phyloP scores from a whole-genome alignment of 2,888 invertebrate genomes.

The Lordiphosa andalusiaca region DNA sequence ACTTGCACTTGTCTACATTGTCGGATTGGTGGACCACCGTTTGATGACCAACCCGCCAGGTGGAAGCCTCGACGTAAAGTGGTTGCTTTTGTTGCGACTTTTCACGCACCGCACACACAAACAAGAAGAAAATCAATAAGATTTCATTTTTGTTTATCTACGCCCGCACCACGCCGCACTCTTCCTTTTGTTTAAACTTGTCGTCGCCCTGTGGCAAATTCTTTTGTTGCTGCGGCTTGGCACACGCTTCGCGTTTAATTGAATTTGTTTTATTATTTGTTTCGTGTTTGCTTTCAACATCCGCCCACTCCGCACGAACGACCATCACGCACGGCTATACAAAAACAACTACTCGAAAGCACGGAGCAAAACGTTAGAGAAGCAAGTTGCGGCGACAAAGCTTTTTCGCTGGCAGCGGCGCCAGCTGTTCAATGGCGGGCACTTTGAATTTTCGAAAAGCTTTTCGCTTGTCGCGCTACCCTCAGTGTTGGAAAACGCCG shows the following conservation, averaged over 20 bases:
- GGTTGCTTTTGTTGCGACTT: constrained; percentile 42
- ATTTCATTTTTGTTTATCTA: constrained; percentile 19
- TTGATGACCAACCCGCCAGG: constrained; percentile 16
- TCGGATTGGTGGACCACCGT: constrained; percentile 8
- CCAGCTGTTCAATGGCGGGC: no score
- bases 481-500: no score
- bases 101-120: constrained; percentile 30
- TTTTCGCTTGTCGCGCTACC: no score
- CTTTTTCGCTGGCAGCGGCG: no score
- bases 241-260: constrained; percentile 5
- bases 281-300: constrained; percentile 1
- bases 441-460: no score
- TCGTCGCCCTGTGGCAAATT: constrained; percentile 1
- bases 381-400: no score
- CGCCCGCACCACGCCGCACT: background rate
- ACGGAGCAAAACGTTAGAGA: no score
- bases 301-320: constrained; percentile 1
- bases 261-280: constrained; percentile 5
- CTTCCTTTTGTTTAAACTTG: background rate
- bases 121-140: constrained; percentile 59
- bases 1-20: constrained; percentile 33
- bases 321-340: background rate
- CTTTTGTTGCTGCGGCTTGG: constrained; percentile 2
- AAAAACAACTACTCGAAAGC: no score
- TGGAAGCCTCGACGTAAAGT: constrained; percentile 33